These are phyloP conservation scores for Dynastes maya DNA, from an alignment of 2,888 invertebrate genomes.

Conservation along the genomic window DNA sequence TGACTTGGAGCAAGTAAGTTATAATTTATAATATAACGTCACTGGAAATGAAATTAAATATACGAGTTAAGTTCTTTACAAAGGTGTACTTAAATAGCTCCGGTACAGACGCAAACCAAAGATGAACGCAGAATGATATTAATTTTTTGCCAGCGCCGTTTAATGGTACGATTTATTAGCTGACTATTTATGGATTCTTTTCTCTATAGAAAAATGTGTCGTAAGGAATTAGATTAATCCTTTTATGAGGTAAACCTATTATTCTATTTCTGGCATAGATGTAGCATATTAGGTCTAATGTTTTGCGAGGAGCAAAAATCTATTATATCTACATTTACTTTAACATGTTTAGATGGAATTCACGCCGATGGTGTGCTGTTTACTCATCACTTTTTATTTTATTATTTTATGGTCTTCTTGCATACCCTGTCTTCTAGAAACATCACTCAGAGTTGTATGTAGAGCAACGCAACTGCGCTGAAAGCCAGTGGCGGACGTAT, in stretches of 20 bases:
- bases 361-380: too few species aligned
- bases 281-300: too few species aligned
- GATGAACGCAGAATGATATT: constrained; percentile 36
- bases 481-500: too few species aligned
- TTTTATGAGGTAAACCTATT: not conserved
- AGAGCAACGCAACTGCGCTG: too few species aligned
- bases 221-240: not conserved
- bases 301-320: too few species aligned
- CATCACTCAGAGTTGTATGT: too few species aligned
- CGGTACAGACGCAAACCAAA: constrained; percentile 41
- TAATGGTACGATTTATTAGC: constrained; percentile 42
- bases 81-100: constrained; percentile 56
- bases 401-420: too few species aligned
- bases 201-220: not conserved
- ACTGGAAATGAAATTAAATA: constrained; percentile 66
- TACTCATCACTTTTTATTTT: too few species aligned
- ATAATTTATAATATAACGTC: constrained; percentile 68
- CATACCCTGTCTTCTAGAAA: too few species aligned
- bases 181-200: constrained; percentile 24
- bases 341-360: too few species aligned
- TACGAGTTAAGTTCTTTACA: constrained; percentile 62
- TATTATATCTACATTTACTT: too few species aligned
- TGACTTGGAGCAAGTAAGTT: constrained; percentile 62
- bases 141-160: constrained; percentile 25
- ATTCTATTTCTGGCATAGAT: too few species aligned